phyloP scores from a whole-genome alignment of 2,888 invertebrate genomes.

The Rhimphoctona megacephalus region DNA sequence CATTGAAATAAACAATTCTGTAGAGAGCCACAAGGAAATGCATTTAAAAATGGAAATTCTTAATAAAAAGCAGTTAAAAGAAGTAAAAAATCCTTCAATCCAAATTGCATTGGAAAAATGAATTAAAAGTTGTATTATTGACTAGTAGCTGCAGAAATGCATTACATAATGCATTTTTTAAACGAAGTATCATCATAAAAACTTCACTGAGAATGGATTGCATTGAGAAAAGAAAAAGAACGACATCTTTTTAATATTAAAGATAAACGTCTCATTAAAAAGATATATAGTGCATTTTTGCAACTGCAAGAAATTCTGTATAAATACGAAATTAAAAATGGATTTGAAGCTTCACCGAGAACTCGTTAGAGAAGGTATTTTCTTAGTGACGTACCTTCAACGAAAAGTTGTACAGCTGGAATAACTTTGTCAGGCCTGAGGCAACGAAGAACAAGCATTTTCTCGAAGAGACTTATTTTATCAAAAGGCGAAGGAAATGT shows the following conservation, averaged over 20 bases:
- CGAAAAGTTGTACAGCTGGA: constrained; percentile 91
- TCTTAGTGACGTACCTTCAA: constrained; percentile 86
- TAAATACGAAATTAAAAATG: background rate
- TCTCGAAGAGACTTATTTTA: constrained; percentile 90
- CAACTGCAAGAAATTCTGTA: background rate
- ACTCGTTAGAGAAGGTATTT: background rate
- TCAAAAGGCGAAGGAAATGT: constrained; percentile 91
- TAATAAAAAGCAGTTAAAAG: background rate
- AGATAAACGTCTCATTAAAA: background rate
- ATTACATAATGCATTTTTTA: background rate
- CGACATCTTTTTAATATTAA: background rate
- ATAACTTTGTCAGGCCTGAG: constrained; percentile 95
- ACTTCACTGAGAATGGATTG: background rate
- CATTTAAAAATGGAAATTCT: background rate
- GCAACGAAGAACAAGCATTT: constrained; percentile 92
- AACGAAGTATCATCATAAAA: background rate
- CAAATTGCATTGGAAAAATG: constrained; percentile 7
- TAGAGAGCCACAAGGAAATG: background rate
- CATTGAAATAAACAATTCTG: background rate
- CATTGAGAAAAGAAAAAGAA: background rate
- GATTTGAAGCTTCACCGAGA: background rate
- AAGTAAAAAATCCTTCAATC: background rate
- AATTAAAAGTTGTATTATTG: background rate
- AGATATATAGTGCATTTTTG: background rate
- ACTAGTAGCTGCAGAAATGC: background rate